These are phyloP conservation scores for Apamea monoglypha DNA, from an alignment of 2,888 invertebrate genomes.

Conservation along the genomic window DNA sequence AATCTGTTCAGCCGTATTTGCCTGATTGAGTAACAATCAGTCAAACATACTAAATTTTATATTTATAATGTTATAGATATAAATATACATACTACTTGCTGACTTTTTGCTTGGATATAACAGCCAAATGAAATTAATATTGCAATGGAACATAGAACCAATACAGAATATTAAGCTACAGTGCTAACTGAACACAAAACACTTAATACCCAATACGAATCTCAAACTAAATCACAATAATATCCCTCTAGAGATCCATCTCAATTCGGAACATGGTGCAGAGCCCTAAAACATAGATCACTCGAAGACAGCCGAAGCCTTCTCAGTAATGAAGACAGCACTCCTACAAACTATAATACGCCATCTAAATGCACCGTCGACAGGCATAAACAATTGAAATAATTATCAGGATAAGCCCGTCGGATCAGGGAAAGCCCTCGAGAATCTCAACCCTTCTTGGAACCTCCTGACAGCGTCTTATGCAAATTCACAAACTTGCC, in stretches of 20 bases:
- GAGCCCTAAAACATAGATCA: conserved; percentile 82
- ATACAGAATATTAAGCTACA: neutral
- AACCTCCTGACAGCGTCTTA: conserved; percentile 87
- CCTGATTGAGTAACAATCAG: neutral
- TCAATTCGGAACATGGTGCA: conserved; percentile 76
- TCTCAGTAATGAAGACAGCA: conserved; percentile 85
- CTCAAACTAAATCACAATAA: conserved; percentile 71
- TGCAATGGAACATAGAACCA: neutral
- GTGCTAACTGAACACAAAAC: conserved; percentile 28
- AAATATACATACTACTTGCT: no score
- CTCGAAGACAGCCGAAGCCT: conserved; percentile 79
- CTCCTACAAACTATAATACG: conserved; percentile 89
- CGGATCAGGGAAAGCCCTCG: conserved; percentile 88
- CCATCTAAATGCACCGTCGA: conserved; percentile 90
- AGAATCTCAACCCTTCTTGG: conserved; percentile 88
- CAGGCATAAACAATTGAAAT: conserved; percentile 91
- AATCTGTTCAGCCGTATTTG: neutral
- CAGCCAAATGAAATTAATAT: neutral
- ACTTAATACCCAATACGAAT: conserved; percentile 46
- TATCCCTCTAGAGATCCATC: conserved; percentile 77
- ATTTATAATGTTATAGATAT: no score
- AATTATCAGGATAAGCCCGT: conserved; percentile 90
- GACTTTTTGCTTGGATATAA: neutral
- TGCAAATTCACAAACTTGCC: conserved; percentile 88
- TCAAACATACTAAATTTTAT: no score